A percentile compares a stretch with the other conserved stretches of the same genome.
phyloP scores from a whole-genome alignment of 2,888 invertebrate genomes.

The Coenonympha arcania region DNA sequence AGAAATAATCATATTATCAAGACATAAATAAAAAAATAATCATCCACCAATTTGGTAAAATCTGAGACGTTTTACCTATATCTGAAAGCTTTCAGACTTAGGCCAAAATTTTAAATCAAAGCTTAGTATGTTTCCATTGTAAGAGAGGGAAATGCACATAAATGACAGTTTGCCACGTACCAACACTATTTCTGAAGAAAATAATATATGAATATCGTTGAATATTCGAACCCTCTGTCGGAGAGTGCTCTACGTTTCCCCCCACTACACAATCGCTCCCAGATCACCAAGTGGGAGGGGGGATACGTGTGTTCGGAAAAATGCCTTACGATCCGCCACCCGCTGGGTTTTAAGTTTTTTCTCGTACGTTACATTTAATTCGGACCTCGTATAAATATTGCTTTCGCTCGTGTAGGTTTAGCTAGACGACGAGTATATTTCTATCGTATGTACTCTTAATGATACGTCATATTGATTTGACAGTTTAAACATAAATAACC shows the following conservation, averaged over 20 bases:
- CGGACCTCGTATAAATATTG: constrained; percentile 20
- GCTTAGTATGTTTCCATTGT: too few species aligned
- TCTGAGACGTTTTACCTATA: too few species aligned
- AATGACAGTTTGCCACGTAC: too few species aligned
- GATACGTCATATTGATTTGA: too few species aligned
- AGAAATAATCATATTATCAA: too few species aligned
- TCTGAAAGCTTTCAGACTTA: too few species aligned
- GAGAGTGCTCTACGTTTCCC: constrained; percentile 3
- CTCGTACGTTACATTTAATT: constrained; percentile 25
- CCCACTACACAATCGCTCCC: constrained; percentile 45
- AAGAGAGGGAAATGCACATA: too few species aligned
- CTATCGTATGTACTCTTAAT: background rate
- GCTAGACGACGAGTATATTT: constrained; percentile 7
- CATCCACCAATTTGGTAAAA: too few species aligned
- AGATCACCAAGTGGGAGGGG: constrained; percentile 48
- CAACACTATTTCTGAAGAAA: background rate
- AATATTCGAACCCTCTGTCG: background rate
- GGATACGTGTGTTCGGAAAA: constrained; percentile 68
- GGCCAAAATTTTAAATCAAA: too few species aligned
- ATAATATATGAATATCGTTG: background rate
- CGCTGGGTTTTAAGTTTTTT: constrained; percentile 47
- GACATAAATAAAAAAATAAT: too few species aligned
- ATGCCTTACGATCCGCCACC: constrained; percentile 67
- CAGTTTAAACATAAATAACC: too few species aligned
- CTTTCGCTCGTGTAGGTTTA: constrained; percentile 9